These are phyloP conservation scores for Loris lydekkerianus DNA, from an alignment of 2,797 vertebrate species.

Conservation along the genomic window DNA sequence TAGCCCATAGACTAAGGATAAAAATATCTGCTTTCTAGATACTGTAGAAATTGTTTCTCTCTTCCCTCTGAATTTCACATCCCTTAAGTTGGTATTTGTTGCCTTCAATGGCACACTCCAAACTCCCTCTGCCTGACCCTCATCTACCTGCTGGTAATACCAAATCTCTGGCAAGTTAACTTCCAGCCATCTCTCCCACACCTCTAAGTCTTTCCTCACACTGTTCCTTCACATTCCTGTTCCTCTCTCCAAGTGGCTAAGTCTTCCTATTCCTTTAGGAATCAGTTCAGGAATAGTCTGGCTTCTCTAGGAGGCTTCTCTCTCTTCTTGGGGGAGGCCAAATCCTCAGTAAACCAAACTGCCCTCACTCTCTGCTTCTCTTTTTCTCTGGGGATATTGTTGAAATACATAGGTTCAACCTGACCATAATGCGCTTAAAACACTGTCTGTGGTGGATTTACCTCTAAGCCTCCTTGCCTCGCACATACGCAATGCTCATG, in stretches of 20 bases:
- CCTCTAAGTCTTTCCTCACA: neutral
- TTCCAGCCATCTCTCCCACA: neutral
- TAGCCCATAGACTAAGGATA: neutral
- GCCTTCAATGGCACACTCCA: neutral
- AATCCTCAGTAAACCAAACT: neutral
- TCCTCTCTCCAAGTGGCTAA: neutral
- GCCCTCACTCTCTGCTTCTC: neutral
- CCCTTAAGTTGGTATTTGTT: neutral
- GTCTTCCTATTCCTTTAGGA: neutral
- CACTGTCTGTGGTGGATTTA: neutral
- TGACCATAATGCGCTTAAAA: neutral
- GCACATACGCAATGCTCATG: neutral
- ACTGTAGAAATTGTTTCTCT: neutral
- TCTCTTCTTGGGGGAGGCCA: neutral
- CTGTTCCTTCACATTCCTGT: neutral
- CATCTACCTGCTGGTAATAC: neutral
- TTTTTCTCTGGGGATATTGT: neutral
- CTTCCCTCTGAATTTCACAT: neutral
- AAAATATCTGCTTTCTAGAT: constrained; percentile 36
- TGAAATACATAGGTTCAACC: neutral
- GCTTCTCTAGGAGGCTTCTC: neutral
- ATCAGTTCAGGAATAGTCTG: neutral
- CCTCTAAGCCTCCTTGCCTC: neutral
- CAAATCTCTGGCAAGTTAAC: neutral
- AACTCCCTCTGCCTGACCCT: neutral